Evolutionary conservation across 2,113 vertebrate genomes (phyloP).

Genomic region (Passer montanus): DNA sequence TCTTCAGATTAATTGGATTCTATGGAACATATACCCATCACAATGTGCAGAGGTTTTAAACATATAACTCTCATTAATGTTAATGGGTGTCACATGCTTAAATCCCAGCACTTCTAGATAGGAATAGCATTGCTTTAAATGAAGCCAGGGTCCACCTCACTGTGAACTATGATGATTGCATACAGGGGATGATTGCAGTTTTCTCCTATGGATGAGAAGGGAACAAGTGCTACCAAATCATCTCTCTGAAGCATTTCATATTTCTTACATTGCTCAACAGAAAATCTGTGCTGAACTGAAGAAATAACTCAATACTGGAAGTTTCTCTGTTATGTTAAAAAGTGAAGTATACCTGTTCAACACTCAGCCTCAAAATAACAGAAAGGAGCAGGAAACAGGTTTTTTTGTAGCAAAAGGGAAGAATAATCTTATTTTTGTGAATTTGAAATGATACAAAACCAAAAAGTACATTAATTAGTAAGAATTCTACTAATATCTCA

Average conservation of each 20-base stretch:
- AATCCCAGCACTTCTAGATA: neutral
- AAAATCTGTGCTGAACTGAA: neutral
- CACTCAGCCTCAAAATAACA: neutral
- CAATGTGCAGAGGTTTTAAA: neutral
- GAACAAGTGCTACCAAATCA: neutral
- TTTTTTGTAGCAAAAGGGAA: neutral
- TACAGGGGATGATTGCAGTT: neutral
- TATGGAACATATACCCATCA: neutral
- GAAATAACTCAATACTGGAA: neutral
- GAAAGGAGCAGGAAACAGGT: neutral
- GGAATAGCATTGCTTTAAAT: neutral
- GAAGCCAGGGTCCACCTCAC: neutral
- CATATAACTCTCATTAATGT: neutral
- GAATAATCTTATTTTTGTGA: neutral
- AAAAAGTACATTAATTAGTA: neutral
- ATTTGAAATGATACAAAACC: neutral
- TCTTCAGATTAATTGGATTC: constrained; percentile 34
- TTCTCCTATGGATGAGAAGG: neutral
- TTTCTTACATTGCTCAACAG: neutral
- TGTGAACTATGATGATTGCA: neutral
- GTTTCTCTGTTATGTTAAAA: neutral
- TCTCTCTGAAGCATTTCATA: neutral
- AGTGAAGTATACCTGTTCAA: neutral
- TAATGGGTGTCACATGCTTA: neutral
- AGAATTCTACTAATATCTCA: neutral